Evolutionary conservation across 2,113 vertebrate genomes (phyloP).

Genomic region (Prionailurus bengalensis): DNA sequence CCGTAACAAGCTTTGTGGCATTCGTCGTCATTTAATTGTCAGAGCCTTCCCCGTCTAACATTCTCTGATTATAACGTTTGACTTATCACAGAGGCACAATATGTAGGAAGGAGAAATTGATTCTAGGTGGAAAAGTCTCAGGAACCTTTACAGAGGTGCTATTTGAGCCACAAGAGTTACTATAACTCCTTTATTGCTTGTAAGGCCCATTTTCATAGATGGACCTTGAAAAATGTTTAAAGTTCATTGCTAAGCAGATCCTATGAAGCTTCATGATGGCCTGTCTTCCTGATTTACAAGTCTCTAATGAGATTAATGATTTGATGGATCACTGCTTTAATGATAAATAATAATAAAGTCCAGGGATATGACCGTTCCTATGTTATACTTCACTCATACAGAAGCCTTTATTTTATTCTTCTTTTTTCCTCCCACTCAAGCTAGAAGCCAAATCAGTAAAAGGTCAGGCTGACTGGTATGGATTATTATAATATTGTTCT

Average conservation of each 20-base stretch:
- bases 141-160: background rate
- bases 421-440: slow-evolving; percentile 65
- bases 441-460: slow-evolving; percentile 81
- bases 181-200: background rate
- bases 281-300: slow-evolving; percentile 3
- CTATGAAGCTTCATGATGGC: background rate
- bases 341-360: slow-evolving; percentile 75
- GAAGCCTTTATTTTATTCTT: slow-evolving; percentile 64
- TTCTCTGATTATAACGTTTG: background rate
- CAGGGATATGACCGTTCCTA: slow-evolving; percentile 47
- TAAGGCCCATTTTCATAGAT: background rate
- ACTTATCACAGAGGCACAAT: background rate
- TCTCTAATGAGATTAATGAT: slow-evolving; percentile 64
- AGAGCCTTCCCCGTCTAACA: background rate
- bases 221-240: slow-evolving; percentile 46
- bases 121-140: background rate
- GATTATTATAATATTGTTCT: slow-evolving; percentile 83
- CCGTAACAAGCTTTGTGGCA: background rate
- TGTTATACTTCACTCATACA: background rate
- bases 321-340: slow-evolving; percentile 68
- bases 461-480: slow-evolving; percentile 81
- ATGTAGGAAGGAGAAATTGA: background rate
- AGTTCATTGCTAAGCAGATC: background rate
- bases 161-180: background rate
- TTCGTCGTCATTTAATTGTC: background rate